These are phyloP conservation scores for Colostygia pectinataria DNA, from an alignment of 2,888 invertebrate genomes.

Conservation along the genomic window DNA sequence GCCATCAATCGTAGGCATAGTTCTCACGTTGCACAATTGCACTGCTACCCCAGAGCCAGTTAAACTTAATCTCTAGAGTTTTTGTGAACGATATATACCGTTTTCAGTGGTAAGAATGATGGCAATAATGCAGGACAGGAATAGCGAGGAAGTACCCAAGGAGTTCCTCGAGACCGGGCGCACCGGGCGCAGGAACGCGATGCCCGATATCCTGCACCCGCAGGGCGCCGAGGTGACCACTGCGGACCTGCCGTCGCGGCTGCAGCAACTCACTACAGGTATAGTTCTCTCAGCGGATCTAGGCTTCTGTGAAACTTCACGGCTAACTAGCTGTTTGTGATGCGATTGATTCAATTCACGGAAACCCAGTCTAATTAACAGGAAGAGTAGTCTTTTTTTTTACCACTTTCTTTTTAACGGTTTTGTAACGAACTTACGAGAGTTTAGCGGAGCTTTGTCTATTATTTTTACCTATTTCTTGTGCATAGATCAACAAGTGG, in stretches of 20 bases:
- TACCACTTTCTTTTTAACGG: too few relatives aligned
- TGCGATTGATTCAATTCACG: too few relatives aligned
- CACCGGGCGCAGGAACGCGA: conserved; percentile 93
- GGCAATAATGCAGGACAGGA: conserved; percentile 83
- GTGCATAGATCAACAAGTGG: too few relatives aligned
- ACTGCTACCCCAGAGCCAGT: background rate
- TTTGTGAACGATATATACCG: conserved; percentile 2
- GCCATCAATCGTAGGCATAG: conserved; percentile 9
- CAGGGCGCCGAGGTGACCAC: conserved; percentile 88
- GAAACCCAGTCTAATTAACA: too few relatives aligned
- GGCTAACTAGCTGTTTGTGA: too few relatives aligned
- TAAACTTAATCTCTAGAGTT: background rate
- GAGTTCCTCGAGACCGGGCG: conserved; percentile 93
- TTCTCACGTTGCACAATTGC: conserved; percentile 5
- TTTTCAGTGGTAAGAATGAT: conserved; percentile 83
- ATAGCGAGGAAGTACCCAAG: conserved; percentile 83
- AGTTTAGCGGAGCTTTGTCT: too few relatives aligned
- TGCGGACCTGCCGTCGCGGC: conserved; percentile 89
- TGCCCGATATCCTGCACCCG: conserved; percentile 91
- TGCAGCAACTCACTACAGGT: conserved; percentile 88
- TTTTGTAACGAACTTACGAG: too few relatives aligned
- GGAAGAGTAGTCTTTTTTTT: too few relatives aligned
- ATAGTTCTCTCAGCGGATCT: too few relatives aligned
- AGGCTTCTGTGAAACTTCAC: too few relatives aligned
- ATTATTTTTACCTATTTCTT: too few relatives aligned